Percentiles rank a stretch among this genome's conserved stretches.
Evolutionary conservation across 2,888 invertebrate genomes (phyloP).

Genomic region (Oscheius onirici): DNA sequence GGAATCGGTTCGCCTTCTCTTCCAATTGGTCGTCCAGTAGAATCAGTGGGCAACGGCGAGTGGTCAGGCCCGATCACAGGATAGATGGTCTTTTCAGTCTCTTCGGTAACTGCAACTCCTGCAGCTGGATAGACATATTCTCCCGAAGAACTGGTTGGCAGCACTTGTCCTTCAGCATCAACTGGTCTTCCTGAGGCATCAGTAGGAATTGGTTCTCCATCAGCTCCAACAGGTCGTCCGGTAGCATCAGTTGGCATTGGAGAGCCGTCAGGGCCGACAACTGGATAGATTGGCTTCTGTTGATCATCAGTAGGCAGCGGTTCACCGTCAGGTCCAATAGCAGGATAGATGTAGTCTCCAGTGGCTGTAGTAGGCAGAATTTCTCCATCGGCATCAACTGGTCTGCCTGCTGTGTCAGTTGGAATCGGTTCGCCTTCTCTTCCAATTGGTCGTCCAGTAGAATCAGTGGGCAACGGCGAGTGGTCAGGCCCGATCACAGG

Average conservation of each 20-base stretch:
- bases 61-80: constrained; percentile 41
- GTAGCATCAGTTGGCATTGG: constrained; percentile 48
- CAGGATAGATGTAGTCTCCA: constrained; percentile 62
- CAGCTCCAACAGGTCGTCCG: constrained; percentile 47
- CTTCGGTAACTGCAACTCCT: constrained; percentile 34
- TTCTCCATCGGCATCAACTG: constrained; percentile 58
- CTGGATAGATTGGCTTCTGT: constrained; percentile 45
- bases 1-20: constrained; percentile 45
- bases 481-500: constrained; percentile 43
- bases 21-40: constrained; percentile 38
- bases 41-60: constrained; percentile 39
- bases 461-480: constrained; percentile 35
- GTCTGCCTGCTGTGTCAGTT: constrained; percentile 40
- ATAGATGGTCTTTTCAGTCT: constrained; percentile 45
- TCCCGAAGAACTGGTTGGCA: constrained; percentile 45
- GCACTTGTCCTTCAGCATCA: constrained; percentile 49
- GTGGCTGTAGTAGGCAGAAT: constrained; percentile 54
- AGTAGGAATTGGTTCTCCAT: constrained; percentile 37
- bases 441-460: constrained; percentile 44
- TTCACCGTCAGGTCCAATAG: constrained; percentile 52
- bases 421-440: constrained; percentile 50
- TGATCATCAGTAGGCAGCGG: constrained; percentile 48
- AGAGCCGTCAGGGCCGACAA: constrained; percentile 57
- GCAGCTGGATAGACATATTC: constrained; percentile 40
- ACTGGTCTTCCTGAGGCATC: constrained; percentile 43